These are phyloP conservation scores for Macrophya annulata DNA, from an alignment of 2,888 invertebrate species.

Conservation along the genomic window DNA sequence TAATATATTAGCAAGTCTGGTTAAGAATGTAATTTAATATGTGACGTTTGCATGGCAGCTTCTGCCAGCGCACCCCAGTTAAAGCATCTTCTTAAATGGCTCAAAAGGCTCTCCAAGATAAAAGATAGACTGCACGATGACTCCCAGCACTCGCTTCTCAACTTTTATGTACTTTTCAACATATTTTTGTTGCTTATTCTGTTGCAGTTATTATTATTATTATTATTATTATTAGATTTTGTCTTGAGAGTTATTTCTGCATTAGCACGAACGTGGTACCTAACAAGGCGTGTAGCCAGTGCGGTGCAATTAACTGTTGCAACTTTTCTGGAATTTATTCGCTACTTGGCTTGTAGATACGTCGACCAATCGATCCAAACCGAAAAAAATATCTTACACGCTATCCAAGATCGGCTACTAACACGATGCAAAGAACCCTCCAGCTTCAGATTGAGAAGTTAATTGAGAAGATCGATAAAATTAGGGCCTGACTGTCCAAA, in stretches of 20 bases:
- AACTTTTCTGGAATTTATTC: conserved; percentile 50
- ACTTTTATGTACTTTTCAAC: background rate
- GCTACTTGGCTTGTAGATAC: conserved; percentile 46
- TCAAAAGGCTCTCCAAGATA: background rate
- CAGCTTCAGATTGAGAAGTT: conserved; percentile 35
- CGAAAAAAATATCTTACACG: conserved; percentile 20
- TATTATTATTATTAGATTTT: conserved; percentile 17
- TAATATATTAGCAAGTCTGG: conserved; percentile 64
- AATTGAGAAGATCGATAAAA: conserved; percentile 12
- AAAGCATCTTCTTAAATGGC: background rate
- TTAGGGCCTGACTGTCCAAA: background rate
- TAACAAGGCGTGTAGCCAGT: conserved; percentile 41
- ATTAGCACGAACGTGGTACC: conserved; percentile 30
- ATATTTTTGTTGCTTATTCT: background rate
- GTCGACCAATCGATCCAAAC: conserved; percentile 43
- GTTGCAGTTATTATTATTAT: background rate
- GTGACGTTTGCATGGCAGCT: conserved; percentile 70
- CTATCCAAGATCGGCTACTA: conserved; percentile 33
- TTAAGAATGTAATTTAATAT: conserved; percentile 77
- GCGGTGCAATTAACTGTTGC: conserved; percentile 51
- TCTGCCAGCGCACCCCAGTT: background rate
- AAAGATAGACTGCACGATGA: background rate
- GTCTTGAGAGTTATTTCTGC: conserved; percentile 39
- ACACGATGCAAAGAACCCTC: conserved; percentile 32
- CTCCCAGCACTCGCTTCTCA: background rate